Conservation (phyloP, 2,888 invertebrate species). For the Miltochrista miniata region DNA sequence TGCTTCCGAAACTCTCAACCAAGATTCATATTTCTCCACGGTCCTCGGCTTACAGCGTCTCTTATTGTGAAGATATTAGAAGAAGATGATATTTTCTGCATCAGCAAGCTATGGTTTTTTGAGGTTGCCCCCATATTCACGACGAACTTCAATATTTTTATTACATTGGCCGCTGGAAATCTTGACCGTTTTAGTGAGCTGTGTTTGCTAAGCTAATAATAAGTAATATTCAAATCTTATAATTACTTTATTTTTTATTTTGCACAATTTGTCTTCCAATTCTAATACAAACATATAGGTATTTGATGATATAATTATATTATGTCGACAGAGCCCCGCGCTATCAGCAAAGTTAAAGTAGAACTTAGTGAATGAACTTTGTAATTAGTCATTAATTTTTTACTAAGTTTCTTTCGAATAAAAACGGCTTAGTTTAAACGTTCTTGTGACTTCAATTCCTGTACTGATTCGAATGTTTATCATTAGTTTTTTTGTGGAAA, state of each 20-base stretch:
- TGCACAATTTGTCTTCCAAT: background rate
- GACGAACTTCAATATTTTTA: too few species aligned
- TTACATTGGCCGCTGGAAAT: too few species aligned
- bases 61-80: too few species aligned
- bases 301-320: conserved; percentile 22
- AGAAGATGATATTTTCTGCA: too few species aligned
- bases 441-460: background rate
- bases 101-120: too few species aligned
- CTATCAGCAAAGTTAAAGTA: conserved; percentile 2
- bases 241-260: background rate
- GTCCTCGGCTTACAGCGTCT: too few species aligned
- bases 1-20: too few species aligned
- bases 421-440: background rate
- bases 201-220: too few species aligned
- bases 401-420: background rate
- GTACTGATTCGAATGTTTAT: background rate
- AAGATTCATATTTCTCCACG: too few species aligned
- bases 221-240: too few species aligned
- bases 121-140: too few species aligned
- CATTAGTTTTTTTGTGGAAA: background rate
- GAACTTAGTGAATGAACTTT: background rate
- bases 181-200: too few species aligned
- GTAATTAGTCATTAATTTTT: conserved; percentile 6
- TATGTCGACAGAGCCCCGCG: conserved; percentile 12
- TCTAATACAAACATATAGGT: conserved; percentile 6